A percentile compares a stretch with the other conserved stretches of the same genome.
These are phyloP conservation scores for Malurus melanocephalus DNA, from an alignment of 2,113 vertebrate species.

Conservation along the genomic window DNA sequence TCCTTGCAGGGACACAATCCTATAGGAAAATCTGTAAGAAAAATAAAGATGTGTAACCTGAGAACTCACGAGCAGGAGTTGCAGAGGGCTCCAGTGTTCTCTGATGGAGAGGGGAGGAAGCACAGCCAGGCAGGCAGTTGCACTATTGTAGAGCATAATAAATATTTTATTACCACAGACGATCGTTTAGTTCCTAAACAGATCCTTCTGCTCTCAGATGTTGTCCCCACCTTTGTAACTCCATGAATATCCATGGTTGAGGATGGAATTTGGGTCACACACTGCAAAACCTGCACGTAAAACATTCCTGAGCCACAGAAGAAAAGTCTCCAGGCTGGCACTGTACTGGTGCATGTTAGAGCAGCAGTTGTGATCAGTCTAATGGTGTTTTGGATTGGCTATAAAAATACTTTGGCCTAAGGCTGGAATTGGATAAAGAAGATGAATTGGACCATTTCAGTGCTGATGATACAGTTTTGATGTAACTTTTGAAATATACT, in stretches of 20 bases:
- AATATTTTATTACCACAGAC: background rate
- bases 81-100: slow-evolving; percentile 19
- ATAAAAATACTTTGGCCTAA: background rate
- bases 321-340: background rate
- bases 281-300: accelerated
- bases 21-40: background rate
- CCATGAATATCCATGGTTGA: accelerated
- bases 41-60: slow-evolving; percentile 6
- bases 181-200: background rate
- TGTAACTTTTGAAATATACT: background rate
- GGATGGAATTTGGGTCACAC: background rate
- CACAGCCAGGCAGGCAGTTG: background rate
- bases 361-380: background rate
- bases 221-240: background rate
- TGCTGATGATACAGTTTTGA: background rate
- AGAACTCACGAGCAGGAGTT: background rate
- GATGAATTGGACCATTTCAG: background rate
- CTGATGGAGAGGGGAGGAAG: background rate
- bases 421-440: background rate
- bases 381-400: background rate
- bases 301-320: background rate
- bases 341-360: background rate
- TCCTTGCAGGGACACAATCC: background rate
- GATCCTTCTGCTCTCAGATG: accelerated
- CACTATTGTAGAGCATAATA: background rate